Base-by-base conservation (phyloP, 2,888 invertebrate species). In the Strigamia maritima region DNA sequence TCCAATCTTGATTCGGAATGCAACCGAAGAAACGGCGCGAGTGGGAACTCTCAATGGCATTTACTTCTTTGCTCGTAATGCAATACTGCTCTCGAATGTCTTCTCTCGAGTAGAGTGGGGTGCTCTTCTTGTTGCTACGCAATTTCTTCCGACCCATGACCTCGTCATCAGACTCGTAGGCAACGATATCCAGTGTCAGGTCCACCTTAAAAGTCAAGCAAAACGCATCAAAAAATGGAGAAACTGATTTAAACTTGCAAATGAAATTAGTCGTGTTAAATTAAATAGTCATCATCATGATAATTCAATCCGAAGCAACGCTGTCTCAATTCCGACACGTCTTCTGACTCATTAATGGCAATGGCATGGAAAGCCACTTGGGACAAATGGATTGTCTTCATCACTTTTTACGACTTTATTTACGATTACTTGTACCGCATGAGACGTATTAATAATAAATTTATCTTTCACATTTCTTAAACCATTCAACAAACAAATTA, bases 51-150 rank as follows among this genome's bases (percentile, higher is more conserved):
- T 84, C 83, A 84, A 95, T 90, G 83, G 92, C 90, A 85, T 93
- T 93, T 86, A 95, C 88, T 87, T 95, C 94, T 85, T 94, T 91
- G 87, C 93, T 93, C 86, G 92, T 95, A 88, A 96, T 94, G 89
- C 95, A 96, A 88, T 96, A 96, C 88, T 95, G 95, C 86, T 96
- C 95, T 83, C 94, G 90, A 86, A 96, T 95, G 88, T 94, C 94
- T 88, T 93, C 90, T 85, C 94, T 93, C 81, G 94, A 94, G 88
- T 95, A 95, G 76, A 85, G 83, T 75, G 85, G 85, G 7, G 89
- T 89, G 49, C 87, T 86, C 28, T 88, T 85, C 82, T 83, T 83
- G 31, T 83, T 82, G 76, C 81, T 81, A 80, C 78, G 81, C 75
- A 81, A 81, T 78, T 82, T 81, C 24, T 90, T 89, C 84, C 92